A percentile compares a stretch with the other conserved stretches of the same genome.
phyloP scores from a whole-genome alignment of 2,797 vertebrate genomes.

The Acrossocheilus wenchowensis region DNA sequence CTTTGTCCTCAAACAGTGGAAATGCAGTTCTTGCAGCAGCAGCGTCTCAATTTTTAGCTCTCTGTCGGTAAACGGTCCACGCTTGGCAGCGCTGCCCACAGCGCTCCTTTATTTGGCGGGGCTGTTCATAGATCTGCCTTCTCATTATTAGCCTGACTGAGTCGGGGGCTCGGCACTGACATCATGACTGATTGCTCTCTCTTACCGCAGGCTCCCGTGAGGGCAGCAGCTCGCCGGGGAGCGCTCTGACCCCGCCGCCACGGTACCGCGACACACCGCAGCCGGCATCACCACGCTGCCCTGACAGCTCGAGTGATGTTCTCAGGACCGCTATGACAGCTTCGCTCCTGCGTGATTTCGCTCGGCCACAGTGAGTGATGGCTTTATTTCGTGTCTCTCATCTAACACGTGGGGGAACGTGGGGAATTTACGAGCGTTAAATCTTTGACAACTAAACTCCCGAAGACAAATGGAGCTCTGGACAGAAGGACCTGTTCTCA shows the following conservation, averaged over 20 bases:
- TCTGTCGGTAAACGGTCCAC: constrained; percentile 4
- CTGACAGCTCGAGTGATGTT: constrained; percentile 52
- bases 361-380: constrained; percentile 45
- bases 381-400: constrained; percentile 53
- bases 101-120: constrained; percentile 8
- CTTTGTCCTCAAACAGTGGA: not conserved
- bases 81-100: constrained; percentile 20
- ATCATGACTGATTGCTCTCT: constrained; percentile 82
- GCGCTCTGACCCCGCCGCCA: constrained; percentile 36
- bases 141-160: constrained; percentile 81
- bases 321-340: constrained; percentile 32
- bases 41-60: not conserved
- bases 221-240: constrained; percentile 68
- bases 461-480: constrained; percentile 56
- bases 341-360: not conserved
- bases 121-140: constrained; percentile 70
- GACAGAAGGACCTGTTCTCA: constrained; percentile 29
- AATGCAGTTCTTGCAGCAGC: not conserved
- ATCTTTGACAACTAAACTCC: constrained; percentile 59
- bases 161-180: constrained; percentile 72
- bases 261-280: constrained; percentile 44
- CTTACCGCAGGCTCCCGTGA: constrained; percentile 65
- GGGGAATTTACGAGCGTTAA: constrained; percentile 58
- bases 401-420: constrained; percentile 53
- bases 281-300: constrained; percentile 37